Percentiles rank a stretch among this genome's conserved stretches.
phyloP scores from a whole-genome alignment of 2,888 invertebrate genomes.

The Microdon myrmicae region DNA sequence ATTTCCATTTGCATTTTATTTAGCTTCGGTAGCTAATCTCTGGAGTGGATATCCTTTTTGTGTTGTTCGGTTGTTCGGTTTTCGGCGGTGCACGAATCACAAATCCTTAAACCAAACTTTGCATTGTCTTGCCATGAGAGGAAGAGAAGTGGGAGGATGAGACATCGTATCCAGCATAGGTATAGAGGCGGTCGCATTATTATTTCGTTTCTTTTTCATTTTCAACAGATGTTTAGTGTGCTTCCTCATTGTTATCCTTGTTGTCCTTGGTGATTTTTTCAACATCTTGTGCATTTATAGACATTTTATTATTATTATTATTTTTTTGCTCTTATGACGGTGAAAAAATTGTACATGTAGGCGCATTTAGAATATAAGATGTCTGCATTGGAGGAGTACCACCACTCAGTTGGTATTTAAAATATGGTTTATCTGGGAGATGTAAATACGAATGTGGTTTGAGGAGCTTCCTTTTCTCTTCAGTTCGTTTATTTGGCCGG shows the following conservation, averaged over 20 bases:
- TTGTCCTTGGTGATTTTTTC: slow-evolving; percentile 23
- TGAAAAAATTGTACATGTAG: slow-evolving; percentile 30
- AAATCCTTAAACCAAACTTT: slow-evolving; percentile 49
- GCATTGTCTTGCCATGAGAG: slow-evolving; percentile 38
- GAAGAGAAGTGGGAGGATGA: slow-evolving; percentile 10
- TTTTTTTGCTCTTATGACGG: slow-evolving; percentile 2
- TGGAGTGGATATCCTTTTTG: slow-evolving; percentile 41
- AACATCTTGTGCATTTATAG: slow-evolving; percentile 38
- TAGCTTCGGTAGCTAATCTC: slow-evolving; percentile 52
- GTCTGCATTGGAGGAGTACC: slow-evolving; percentile 7
- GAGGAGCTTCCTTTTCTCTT: slow-evolving; percentile 7
- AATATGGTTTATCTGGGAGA: slow-evolving; percentile 42
- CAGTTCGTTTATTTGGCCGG: neutral
- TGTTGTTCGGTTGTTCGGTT: slow-evolving; percentile 7
- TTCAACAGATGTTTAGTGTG: slow-evolving; percentile 18
- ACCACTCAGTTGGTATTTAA: slow-evolving; percentile 33
- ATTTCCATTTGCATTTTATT: slow-evolving; percentile 52
- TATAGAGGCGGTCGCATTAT: slow-evolving; percentile 23
- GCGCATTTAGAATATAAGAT: slow-evolving; percentile 40
- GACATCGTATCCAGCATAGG: slow-evolving; percentile 3
- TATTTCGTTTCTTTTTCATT: slow-evolving; percentile 34
- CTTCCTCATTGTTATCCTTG: slow-evolving; percentile 13
- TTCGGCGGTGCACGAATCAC: slow-evolving; percentile 11
- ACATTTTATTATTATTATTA: neutral
- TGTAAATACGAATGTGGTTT: slow-evolving; percentile 29